These are phyloP conservation scores for Eledone cirrhosa DNA, from an alignment of 2,888 invertebrate species.

Conservation along the genomic window DNA sequence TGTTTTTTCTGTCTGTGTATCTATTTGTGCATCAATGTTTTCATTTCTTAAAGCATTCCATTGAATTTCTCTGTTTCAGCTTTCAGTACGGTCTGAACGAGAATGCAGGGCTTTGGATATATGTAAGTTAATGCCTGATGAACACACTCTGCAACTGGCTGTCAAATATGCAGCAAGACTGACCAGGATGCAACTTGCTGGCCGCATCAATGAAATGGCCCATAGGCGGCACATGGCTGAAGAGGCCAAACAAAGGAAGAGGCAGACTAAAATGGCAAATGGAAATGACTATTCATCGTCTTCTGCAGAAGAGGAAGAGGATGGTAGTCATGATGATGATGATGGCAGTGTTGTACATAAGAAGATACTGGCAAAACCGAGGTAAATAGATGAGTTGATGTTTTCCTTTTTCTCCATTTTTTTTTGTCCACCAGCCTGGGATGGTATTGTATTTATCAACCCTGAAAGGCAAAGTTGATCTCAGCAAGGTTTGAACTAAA, in stretches of 20 bases:
- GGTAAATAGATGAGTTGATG: too few species aligned
- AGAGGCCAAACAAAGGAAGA: conserved; percentile 39
- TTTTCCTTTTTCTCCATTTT: too few species aligned
- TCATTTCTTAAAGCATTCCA: too few species aligned
- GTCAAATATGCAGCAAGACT: conserved; percentile 87
- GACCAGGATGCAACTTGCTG: conserved; percentile 80
- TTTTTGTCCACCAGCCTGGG: too few species aligned
- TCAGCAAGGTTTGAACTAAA: too few species aligned
- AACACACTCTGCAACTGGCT: conserved; percentile 81
- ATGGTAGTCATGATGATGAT: conserved; percentile 24
- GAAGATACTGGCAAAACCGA: too few species aligned
- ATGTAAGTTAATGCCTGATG: conserved; percentile 82
- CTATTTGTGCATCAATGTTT: too few species aligned
- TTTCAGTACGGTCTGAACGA: conserved; percentile 83
- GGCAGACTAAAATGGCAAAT: conserved; percentile 32
- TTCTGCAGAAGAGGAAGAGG: neutral
- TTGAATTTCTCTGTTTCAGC: conserved; percentile 69
- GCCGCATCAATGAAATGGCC: conserved; percentile 76
- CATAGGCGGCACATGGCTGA: conserved; percentile 50
- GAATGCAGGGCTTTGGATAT: conserved; percentile 88
- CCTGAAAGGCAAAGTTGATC: too few species aligned
- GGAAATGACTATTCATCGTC: neutral
- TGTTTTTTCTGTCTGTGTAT: too few species aligned
- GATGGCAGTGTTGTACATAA: neutral
- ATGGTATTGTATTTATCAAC: too few species aligned